phyloP scores from a whole-genome alignment of 2,113 vertebrate species.

The Eolophus roseicapilla region DNA sequence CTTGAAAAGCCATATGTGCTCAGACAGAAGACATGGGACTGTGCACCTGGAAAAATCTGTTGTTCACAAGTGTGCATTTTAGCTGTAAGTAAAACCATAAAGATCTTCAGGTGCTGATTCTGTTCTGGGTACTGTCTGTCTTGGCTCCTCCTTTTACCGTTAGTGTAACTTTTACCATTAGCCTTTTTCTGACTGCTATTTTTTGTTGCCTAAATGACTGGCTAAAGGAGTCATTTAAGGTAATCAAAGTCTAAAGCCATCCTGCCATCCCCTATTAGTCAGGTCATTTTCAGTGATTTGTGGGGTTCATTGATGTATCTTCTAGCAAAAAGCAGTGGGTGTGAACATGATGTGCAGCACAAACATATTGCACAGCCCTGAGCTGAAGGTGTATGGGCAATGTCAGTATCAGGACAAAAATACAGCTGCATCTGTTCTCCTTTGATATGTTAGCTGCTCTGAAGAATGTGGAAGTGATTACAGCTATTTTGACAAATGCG shows the following conservation, averaged over 20 bases:
- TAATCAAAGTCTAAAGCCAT: not conserved
- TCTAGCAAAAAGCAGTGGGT: not conserved
- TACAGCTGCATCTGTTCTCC: not conserved
- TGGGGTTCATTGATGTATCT: not conserved
- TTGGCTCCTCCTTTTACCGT: not conserved
- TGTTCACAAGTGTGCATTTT: not conserved
- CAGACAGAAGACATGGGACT: not conserved
- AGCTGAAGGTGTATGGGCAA: not conserved
- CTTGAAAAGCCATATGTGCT: not conserved
- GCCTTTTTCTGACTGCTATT: not conserved
- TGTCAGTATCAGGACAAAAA: not conserved
- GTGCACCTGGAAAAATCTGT: not conserved
- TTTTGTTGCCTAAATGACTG: not conserved
- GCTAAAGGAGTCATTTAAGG: not conserved
- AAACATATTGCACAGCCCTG: not conserved
- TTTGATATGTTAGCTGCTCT: not conserved
- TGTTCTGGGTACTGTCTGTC: not conserved
- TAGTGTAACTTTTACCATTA: not conserved
- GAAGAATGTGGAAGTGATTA: conserved; percentile 24
- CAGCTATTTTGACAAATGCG: conserved; percentile 42
- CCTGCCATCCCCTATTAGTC: not conserved
- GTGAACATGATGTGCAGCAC: not conserved
- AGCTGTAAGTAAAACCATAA: not conserved
- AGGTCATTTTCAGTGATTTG: not conserved
- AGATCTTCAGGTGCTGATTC: not conserved